Percentiles rank a stretch among this genome's conserved stretches.
phyloP scores from a whole-genome alignment of 2,113 vertebrate genomes.

The Petroica traversi region DNA sequence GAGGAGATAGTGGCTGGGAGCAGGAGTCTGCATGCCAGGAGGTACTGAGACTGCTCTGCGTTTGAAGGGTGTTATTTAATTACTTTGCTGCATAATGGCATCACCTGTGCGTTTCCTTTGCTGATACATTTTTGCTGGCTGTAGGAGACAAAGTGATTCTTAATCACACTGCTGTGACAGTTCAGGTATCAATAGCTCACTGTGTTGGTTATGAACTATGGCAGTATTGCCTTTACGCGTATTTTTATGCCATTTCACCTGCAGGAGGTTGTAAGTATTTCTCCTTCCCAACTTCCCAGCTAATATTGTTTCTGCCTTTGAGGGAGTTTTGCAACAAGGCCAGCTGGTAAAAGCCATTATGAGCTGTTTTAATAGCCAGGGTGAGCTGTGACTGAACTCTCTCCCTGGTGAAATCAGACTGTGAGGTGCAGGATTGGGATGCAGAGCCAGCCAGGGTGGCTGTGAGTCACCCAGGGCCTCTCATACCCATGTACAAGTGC shows the following conservation, averaged over 20 bases:
- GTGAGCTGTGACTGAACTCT: neutral
- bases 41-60: neutral
- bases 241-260: neutral
- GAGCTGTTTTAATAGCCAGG: neutral
- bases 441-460: neutral
- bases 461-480: accelerated
- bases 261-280: neutral
- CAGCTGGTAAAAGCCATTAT: neutral
- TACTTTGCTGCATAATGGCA: neutral
- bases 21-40: neutral
- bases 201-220: neutral
- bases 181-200: neutral
- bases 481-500: accelerated
- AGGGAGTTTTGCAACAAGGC: neutral
- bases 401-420: neutral
- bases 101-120: neutral
- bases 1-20: neutral
- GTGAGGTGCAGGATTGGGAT: neutral
- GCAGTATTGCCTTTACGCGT: neutral
- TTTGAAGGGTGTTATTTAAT: neutral
- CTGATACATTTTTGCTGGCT: neutral
- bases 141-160: neutral
- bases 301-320: neutral
- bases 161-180: neutral
- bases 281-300: neutral